Conservation (phyloP, 2,888 invertebrate genomes). For the Macrophya annulata region DNA sequence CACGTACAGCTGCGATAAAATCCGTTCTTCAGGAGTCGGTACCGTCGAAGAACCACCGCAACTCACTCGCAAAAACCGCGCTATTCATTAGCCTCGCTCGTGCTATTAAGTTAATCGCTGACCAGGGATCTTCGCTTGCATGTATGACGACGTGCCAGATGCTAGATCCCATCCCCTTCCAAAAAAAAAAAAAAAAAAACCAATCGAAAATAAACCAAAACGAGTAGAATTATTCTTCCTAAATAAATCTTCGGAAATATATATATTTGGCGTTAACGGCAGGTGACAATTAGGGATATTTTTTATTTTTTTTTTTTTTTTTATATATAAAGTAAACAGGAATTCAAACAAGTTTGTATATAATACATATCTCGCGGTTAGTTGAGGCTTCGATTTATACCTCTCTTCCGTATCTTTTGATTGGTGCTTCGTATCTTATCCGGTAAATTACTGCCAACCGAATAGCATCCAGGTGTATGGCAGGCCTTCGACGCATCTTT, state of each 20-base stretch:
- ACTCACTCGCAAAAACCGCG: slow-evolving; percentile 70
- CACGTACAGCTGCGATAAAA: slow-evolving; percentile 49
- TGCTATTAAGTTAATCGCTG: slow-evolving; percentile 76
- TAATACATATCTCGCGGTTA: slow-evolving; percentile 22
- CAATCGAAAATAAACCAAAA: too few species aligned
- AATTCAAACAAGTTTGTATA: neutral
- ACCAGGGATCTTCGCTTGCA: slow-evolving; percentile 26
- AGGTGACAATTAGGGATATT: slow-evolving; percentile 44
- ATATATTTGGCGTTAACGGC: neutral
- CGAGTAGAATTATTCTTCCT: neutral
- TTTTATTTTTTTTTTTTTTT: neutral
- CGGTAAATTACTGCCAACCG: slow-evolving; percentile 53
- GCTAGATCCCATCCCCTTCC: neutral
- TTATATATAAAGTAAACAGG: neutral
- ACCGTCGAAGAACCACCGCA: neutral
- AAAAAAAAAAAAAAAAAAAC: neutral
- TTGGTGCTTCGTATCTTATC: slow-evolving; percentile 50
- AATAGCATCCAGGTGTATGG: slow-evolving; percentile 39
- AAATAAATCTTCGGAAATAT: neutral
- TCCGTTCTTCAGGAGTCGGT: slow-evolving; percentile 42
- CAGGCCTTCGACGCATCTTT: neutral
- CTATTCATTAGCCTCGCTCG: slow-evolving; percentile 77
- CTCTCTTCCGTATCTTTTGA: slow-evolving; percentile 36
- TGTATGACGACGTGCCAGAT: slow-evolving; percentile 28
- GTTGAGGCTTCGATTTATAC: slow-evolving; percentile 39